Evolutionary conservation across 2,888 invertebrate genomes (phyloP), one percentile per base, ranked within the genome.

Genomic region (Standfussiana lucernea): DNA sequence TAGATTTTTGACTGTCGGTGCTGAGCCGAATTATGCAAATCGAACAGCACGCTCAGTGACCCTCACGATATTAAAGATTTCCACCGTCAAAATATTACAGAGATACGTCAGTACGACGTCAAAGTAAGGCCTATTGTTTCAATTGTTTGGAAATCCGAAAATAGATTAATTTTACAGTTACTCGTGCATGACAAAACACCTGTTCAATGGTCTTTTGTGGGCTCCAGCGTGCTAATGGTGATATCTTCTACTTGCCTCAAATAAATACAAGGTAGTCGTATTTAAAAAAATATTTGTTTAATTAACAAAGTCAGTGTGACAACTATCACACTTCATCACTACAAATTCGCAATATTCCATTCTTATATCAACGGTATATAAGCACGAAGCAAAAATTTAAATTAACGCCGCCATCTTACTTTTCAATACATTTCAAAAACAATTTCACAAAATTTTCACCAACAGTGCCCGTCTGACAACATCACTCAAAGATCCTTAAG

Each of bases 41-140:
- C 8, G 21, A 50, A 1, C 47, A 50, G 47, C 47, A 50, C 24
- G 0, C 50, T 21, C 8, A 37, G 37, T 37, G 37, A 37, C 37
- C 21, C 47, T 47, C n/a, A 32, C 7, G 18, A 28, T 59, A 59
- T 37, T 37, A 2, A 10, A 37, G 13, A 37, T n/a, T 6, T n/a
- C 37, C 62, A n/a, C 62, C 37, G 24, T 37, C 62, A 0, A 32
- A 32, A 76, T 66, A 37, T 18, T 40, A 24, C 21, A 15, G 35
- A 40, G 24, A 15, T 64, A 66, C 65, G 66, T 50, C 72, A 78
- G 18, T 62, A 45, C 53, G 72, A 67, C 66, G 66, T 72, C 50
- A 45, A 50, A 42, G 45, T 40, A 2, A 68, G 10, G 18, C 32
- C 24, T 69, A 35, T 80, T 67, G 66, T 76, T 11, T 32, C n/a